phyloP scores from a whole-genome alignment of 2,113 vertebrate species.

The Hemiprocne comata region DNA sequence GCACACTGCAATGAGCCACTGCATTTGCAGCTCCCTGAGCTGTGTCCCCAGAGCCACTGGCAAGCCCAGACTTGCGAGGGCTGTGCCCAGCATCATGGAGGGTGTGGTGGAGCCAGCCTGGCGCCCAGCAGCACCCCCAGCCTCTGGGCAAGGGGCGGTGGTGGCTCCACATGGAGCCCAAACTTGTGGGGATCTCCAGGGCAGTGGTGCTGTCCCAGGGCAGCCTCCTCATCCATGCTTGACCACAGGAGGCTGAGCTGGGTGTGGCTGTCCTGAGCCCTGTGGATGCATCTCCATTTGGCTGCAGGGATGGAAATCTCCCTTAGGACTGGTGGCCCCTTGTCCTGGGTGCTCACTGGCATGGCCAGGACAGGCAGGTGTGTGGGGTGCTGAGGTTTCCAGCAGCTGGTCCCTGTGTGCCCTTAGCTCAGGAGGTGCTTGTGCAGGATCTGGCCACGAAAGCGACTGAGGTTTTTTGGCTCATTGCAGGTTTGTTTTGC shows the following conservation, averaged over 20 bases:
- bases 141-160: neutral
- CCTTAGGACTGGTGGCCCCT: neutral
- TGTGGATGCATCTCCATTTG: rapidly evolving
- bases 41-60: neutral
- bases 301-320: neutral
- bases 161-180: rapidly evolving
- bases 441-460: neutral
- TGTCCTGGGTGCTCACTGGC: rapidly evolving
- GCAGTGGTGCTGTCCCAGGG: neutral
- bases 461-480: neutral
- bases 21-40: rapidly evolving
- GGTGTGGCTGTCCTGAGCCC: neutral
- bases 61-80: neutral
- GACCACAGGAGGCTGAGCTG: rapidly evolving
- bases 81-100: rapidly evolving
- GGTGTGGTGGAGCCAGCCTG: neutral
- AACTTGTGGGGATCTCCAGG: neutral
- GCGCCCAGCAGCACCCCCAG: neutral
- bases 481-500: neutral
- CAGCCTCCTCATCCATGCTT: rapidly evolving
- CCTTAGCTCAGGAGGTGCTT: rapidly evolving
- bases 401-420: neutral
- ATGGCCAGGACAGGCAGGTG: neutral
- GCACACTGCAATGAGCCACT: neutral
- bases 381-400: neutral